Conservation (phyloP, 2,888 invertebrate species). For the Campoletis raptor region DNA sequence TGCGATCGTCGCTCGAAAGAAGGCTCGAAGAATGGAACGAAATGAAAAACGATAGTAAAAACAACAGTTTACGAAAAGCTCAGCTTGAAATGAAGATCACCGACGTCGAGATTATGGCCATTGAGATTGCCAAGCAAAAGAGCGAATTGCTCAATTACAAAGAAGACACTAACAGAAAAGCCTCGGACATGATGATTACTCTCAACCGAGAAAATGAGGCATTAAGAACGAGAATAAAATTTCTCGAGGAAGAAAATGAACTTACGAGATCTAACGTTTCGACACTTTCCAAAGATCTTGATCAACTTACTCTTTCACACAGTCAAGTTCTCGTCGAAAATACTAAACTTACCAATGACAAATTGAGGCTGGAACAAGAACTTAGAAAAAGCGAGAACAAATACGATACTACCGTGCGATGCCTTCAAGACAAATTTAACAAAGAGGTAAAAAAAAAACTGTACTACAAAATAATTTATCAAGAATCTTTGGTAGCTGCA, state of each 20-base stretch:
- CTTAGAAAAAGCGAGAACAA: conserved; percentile 85
- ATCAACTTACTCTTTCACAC: conserved; percentile 90
- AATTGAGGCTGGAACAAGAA: conserved; percentile 88
- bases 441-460: conserved; percentile 77
- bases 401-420: conserved; percentile 78
- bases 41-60: conserved; percentile 86
- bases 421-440: conserved; percentile 81
- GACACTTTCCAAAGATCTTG: conserved; percentile 88
- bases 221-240: conserved; percentile 75
- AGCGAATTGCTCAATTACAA: conserved; percentile 79
- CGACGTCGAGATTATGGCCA: conserved; percentile 85
- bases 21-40: conserved; percentile 82
- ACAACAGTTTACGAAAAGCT: conserved; percentile 86
- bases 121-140: conserved; percentile 85
- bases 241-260: conserved; percentile 81
- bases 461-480: not conserved
- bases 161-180: conserved; percentile 79
- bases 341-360: conserved; percentile 90
- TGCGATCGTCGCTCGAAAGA: conserved; percentile 82
- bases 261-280: conserved; percentile 86
- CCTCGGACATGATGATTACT: conserved; percentile 77
- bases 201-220: conserved; percentile 81
- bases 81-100: conserved; percentile 86
- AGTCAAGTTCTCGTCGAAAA: conserved; percentile 91
- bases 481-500: not conserved